phyloP scores from a whole-genome alignment of 2,797 vertebrate species.

The Eremophila alpestris region DNA sequence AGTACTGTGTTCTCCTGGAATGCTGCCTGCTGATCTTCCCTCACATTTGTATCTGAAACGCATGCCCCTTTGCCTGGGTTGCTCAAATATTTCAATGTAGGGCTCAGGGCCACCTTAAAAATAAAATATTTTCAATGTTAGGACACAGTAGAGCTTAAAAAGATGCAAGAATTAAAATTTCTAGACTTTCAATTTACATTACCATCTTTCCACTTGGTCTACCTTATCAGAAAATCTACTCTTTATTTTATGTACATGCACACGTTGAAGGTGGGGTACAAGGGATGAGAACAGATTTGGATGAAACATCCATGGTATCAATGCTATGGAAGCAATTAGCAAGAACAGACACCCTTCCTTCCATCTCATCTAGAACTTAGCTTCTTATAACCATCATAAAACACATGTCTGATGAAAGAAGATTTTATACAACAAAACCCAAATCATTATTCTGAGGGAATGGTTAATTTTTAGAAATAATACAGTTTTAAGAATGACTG shows the following conservation, averaged over 20 bases:
- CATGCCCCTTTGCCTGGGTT: constrained; percentile 96
- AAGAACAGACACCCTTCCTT: not conserved
- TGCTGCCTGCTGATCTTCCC: constrained; percentile 96
- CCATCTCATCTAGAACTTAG: not conserved
- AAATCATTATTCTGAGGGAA: not conserved
- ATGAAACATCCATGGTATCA: not conserved
- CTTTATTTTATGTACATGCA: not conserved
- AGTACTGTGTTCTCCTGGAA: constrained; percentile 92
- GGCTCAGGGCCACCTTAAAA: constrained; percentile 84
- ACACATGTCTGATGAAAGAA: not conserved
- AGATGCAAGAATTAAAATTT: not conserved
- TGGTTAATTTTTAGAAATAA: not conserved
- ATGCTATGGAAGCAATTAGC: not conserved
- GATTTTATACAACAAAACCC: not conserved
- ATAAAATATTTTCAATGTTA: not conserved
- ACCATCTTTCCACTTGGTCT: not conserved
- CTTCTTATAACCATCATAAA: not conserved
- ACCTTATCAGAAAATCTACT: not conserved
- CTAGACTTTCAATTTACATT: not conserved
- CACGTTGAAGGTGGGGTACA: not conserved
- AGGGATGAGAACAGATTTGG: not conserved
- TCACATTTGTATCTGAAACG: constrained; percentile 98
- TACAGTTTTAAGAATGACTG: not conserved
- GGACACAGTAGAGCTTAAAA: not conserved
- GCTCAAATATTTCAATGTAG: constrained; percentile 90